Evolutionary conservation across 2,888 invertebrate species (phyloP).

Genomic region (Cotesia congregata): DNA sequence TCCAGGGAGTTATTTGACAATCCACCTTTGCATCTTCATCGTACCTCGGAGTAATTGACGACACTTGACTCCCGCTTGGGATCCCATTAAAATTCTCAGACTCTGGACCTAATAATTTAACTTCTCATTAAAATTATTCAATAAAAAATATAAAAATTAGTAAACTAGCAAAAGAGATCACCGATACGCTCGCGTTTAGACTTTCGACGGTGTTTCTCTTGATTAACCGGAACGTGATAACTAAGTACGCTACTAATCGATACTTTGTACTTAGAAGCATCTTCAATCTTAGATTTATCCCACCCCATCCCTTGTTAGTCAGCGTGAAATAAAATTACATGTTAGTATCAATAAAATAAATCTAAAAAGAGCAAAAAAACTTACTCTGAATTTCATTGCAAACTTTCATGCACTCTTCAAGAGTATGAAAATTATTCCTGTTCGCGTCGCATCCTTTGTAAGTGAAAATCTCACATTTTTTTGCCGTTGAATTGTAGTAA

Average conservation of each 20-base stretch:
- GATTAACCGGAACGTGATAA: constrained; percentile 63
- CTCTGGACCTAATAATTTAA: constrained; percentile 35
- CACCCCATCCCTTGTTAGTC: constrained; percentile 38
- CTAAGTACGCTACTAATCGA: constrained; percentile 67
- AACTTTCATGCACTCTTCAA: constrained; percentile 78
- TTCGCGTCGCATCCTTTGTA: constrained; percentile 93
- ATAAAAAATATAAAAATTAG: constrained; percentile 8
- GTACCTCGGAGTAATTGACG: constrained; percentile 51
- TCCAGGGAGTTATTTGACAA: constrained; percentile 85
- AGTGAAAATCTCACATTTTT: constrained; percentile 85
- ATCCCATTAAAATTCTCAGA: constrained; percentile 59
- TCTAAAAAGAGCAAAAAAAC: constrained; percentile 38
- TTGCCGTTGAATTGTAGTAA: constrained; percentile 79
- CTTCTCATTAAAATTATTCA: constrained; percentile 3
- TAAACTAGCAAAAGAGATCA: constrained; percentile 49
- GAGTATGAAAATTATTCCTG: constrained; percentile 86
- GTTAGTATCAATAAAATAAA: neutral
- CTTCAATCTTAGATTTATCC: constrained; percentile 27
- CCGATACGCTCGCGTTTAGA: constrained; percentile 63
- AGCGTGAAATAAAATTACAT: constrained; percentile 50
- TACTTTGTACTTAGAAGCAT: constrained; percentile 62
- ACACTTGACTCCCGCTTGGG: constrained; percentile 59
- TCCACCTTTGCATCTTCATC: constrained; percentile 68
- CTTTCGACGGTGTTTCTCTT: constrained; percentile 60
- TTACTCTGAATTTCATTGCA: constrained; percentile 75